Evolutionary conservation across 2,797 vertebrate species (phyloP).

Genomic region (Rhodeus uyekii): DNA sequence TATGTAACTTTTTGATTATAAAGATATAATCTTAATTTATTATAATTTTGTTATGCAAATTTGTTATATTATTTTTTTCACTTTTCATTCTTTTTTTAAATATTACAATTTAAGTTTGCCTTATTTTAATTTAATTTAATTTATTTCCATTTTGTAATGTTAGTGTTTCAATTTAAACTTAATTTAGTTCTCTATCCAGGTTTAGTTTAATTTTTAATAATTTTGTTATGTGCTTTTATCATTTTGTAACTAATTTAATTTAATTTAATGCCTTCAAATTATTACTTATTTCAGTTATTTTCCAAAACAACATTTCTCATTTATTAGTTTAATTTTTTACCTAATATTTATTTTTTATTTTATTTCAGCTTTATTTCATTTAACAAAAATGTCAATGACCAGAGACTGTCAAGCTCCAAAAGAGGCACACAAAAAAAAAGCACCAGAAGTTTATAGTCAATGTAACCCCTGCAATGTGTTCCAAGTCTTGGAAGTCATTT

Average conservation of each 20-base stretch:
- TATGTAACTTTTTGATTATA: neutral
- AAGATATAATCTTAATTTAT: no score
- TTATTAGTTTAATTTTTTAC: neutral
- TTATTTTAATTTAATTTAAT: neutral
- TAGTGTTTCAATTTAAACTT: neutral
- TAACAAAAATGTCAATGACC: neutral
- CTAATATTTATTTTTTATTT: neutral
- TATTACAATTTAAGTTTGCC: neutral
- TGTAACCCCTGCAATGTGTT: neutral
- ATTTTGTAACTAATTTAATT: neutral
- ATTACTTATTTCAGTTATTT: neutral
- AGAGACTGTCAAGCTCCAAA: neutral
- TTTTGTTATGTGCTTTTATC: neutral
- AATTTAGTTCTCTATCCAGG: neutral
- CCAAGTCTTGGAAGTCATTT: neutral
- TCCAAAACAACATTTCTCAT: neutral
- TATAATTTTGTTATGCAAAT: no score
- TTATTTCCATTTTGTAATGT: neutral
- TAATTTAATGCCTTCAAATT: neutral
- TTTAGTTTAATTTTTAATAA: neutral
- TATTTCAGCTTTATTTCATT: neutral
- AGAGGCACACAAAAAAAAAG: neutral
- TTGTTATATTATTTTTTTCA: neutral
- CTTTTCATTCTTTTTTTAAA: neutral
- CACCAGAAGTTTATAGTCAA: neutral